Base-by-base conservation (phyloP, 2,888 invertebrate genomes). In the Papilio protenor region DNA sequence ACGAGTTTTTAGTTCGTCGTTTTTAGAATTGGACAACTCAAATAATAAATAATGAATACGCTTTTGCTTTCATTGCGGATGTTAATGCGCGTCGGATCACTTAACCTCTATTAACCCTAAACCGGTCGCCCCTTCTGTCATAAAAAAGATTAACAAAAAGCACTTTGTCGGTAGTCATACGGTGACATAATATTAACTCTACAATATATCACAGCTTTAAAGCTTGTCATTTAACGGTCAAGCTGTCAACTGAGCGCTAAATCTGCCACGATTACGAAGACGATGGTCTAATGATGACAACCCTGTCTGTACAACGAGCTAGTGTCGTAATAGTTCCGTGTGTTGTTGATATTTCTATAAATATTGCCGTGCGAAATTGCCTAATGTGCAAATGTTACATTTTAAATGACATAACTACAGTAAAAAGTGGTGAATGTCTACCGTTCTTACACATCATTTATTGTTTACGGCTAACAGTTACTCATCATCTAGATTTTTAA, bases 11-110 rank as follows among this genome's bases (percentile, higher is more conserved):
- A n/a, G n/a, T n/a, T 8, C 33, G 40, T 40, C 61, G 16, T 16
- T 33, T 33, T 33, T 33, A 14, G 12, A 64, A 59, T 23, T 16
- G 3, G 8, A 8, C 33, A 1, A 40, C 8, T 18, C 33, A 64
- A 64, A 64, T 40, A 59, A 33, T 16, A 2, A 33, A 27, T 64
- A 12, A 18, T 33, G 11, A 21, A 23, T 66, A 40, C 23, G 66
- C 33, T 66, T 66, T 66, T 66, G 18, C 64, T 66, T 66, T 66
- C 64, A 66, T 66, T 66, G n/a, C 64, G 40, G 64, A 66, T 66
- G 33, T 66, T 66, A 66, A 66, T 40, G 8, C 64, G 33, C 33
- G 40, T 66, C 18, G 8, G 40, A 40, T 64, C 40, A 40, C 64
- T 40, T 66, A 66, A 40, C 40, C 40, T 66, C 18, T 66, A 40